These are phyloP conservation scores for Campoplex nolae DNA, from an alignment of 2,888 invertebrate species.

Conservation along the genomic window DNA sequence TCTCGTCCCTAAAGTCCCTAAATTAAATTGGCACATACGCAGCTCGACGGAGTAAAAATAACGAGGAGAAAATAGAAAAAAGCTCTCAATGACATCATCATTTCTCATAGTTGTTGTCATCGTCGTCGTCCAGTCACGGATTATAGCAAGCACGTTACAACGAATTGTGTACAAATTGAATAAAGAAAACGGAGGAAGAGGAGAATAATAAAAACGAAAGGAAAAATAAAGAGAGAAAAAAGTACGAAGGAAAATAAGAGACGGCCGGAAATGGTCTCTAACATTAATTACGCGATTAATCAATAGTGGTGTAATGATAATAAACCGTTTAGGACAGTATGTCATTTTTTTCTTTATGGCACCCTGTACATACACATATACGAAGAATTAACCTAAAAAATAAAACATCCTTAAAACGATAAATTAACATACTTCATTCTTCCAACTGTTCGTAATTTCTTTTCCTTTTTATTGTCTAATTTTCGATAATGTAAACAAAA, in stretches of 20 bases:
- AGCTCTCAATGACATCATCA: background rate
- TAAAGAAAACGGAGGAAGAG: conserved; percentile 49
- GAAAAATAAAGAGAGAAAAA: conserved; percentile 42
- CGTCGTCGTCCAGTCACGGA: conserved; percentile 57
- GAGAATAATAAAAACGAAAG: conserved; percentile 39
- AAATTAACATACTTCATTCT: conserved; percentile 36
- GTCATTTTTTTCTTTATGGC: conserved; percentile 69
- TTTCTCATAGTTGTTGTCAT: background rate
- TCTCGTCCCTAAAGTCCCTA: conserved; percentile 27
- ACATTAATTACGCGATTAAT: conserved; percentile 60
- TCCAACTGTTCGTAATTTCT: conserved; percentile 26
- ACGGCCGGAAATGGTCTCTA: conserved; percentile 24
- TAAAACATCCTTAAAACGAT: conserved; percentile 59
- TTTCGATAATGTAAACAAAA: conserved; percentile 45
- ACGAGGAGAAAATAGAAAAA: background rate
- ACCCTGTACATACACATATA: conserved; percentile 71
- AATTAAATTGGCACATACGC: conserved; percentile 54
- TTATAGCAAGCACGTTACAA: conserved; percentile 63
- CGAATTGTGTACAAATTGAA: conserved; percentile 71
- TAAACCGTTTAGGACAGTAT: conserved; percentile 63
- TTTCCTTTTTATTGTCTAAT: conserved; percentile 52
- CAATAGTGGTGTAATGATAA: conserved; percentile 48
- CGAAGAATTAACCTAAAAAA: conserved; percentile 55
- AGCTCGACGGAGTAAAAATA: conserved; percentile 4
- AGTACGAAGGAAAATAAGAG: conserved; percentile 18